Evolutionary conservation across 2,797 vertebrate genomes (phyloP).

Genomic region (Rachycentron canadum): DNA sequence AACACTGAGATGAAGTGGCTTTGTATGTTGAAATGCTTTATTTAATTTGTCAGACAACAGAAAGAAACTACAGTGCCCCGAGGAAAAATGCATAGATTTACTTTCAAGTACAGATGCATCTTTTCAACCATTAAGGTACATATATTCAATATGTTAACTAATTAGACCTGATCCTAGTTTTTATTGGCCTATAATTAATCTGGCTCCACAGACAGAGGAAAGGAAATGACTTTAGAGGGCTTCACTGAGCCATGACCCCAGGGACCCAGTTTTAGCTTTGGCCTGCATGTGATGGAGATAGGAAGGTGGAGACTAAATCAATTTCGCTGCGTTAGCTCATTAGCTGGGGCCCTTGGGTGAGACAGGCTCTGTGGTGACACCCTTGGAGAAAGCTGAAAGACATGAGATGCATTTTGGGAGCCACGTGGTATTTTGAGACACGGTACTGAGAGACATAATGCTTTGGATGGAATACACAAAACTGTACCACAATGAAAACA

Average conservation of each 20-base stretch:
- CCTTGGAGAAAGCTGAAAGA: constrained; percentile 59
- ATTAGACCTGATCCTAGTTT: constrained; percentile 61
- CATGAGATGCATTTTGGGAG: constrained; percentile 10
- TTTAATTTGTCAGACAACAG: constrained; percentile 5
- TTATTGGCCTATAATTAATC: constrained; percentile 70
- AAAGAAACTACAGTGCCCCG: constrained; percentile 34
- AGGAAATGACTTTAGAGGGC: constrained; percentile 68
- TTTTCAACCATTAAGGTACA: constrained; percentile 38
- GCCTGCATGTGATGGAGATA: constrained; percentile 55
- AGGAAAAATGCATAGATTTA: constrained; percentile 22
- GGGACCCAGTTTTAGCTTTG: constrained; percentile 73
- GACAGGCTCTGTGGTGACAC: constrained; percentile 51
- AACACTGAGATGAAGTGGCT: background rate
- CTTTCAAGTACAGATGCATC: constrained; percentile 33
- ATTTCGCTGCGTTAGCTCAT: constrained; percentile 75
- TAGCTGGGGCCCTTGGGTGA: constrained; percentile 68
- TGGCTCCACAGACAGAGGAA: constrained; percentile 46
- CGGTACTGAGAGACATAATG: background rate
- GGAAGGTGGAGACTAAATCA: constrained; percentile 74
- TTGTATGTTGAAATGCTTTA: constrained; percentile 25
- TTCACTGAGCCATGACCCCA: constrained; percentile 61
- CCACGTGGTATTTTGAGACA: background rate
- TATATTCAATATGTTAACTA: constrained; percentile 57
- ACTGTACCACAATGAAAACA: background rate
- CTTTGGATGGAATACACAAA: background rate